Base-by-base conservation (phyloP, 1,140 invertebrate genomes). In the Drosophila grimshawi region DNA sequence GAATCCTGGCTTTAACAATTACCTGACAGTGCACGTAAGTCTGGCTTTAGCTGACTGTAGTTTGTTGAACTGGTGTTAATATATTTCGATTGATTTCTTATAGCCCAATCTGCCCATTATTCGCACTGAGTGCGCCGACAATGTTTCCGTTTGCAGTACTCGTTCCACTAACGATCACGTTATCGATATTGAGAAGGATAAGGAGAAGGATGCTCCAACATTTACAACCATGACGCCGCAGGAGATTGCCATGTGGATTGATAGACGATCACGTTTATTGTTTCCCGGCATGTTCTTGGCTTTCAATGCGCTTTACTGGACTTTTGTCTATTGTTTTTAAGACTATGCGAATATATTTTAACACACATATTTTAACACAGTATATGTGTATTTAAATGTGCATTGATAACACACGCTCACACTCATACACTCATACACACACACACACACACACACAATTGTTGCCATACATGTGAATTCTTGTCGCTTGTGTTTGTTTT, bases 261-360 rank as follows among this genome's bases (percentile, higher is more conserved):
- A 97, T 52, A 59, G 91, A 52, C 94, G 96, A 3, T 96, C 96
- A 11, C 94, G 97, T 30, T 93, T 97, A 11, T 92, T 96, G 3
- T 97, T 97, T 86, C 97, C 97, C 0, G 90, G 95, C 8, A 93
- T 95, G 39, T 98, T 97, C 89, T 76, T 97, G 6, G 94, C 97
- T 49, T 97, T 97, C 86, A 98, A 98, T 90, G 94, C 96, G 48
- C 93, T 97, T 57, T 98, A 97, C 79, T 98, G 97, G 97, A 95
- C 95, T 33, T 97, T 97, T 83, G 96, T 97, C 56, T 92, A 92
- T 52, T 86, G 81, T 55, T 85, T 92, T 63, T 92, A 81, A 61
- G 29, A 19, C 39, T 32, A 33, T 30, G n/a, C 10, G 27, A 63
- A 45, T 55, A 45, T 55, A 72, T 46, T 29, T 61, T 45, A n/a